phyloP scores from a whole-genome alignment of 2,113 vertebrate species.

The Oostethus manadensis region DNA sequence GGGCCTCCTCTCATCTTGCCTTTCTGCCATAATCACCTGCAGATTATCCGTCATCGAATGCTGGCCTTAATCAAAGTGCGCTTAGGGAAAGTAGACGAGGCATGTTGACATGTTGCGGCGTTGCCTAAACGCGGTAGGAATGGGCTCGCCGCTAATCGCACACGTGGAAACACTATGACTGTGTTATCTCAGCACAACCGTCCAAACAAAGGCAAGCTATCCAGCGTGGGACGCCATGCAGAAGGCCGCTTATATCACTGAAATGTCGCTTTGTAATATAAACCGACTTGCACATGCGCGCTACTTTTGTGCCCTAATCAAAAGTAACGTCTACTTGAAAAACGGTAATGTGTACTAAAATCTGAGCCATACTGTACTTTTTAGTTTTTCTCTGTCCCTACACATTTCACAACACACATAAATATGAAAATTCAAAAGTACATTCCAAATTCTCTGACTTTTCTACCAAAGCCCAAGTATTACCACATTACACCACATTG shows the following conservation, averaged over 20 bases:
- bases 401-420: too few relatives aligned
- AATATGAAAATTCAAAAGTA: too few relatives aligned
- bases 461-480: too few relatives aligned
- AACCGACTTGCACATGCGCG: not conserved
- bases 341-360: too few relatives aligned
- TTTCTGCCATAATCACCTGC: constrained; percentile 54
- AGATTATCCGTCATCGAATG: constrained; percentile 54
- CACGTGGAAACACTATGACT: constrained; percentile 8
- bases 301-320: not conserved
- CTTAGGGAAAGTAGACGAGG: constrained; percentile 47
- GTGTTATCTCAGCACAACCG: constrained; percentile 5
- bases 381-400: too few relatives aligned
- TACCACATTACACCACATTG: too few relatives aligned
- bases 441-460: too few relatives aligned
- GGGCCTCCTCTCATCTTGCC: constrained; percentile 22
- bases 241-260: constrained; percentile 9
- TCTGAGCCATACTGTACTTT: too few relatives aligned
- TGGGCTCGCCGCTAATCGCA: constrained; percentile 29
- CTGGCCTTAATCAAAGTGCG: constrained; percentile 53
- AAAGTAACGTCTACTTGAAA: too few relatives aligned
- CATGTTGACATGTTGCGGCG: constrained; percentile 39
- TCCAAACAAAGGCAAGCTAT: constrained; percentile 14
- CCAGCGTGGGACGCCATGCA: constrained; percentile 17
- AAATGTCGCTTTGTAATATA: not conserved
- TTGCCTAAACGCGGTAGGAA: constrained; percentile 7